A percentile compares a stretch with the other conserved stretches of the same genome.
Conservation (phyloP, 2,888 invertebrate species). For the Hyppa rectilinea region DNA sequence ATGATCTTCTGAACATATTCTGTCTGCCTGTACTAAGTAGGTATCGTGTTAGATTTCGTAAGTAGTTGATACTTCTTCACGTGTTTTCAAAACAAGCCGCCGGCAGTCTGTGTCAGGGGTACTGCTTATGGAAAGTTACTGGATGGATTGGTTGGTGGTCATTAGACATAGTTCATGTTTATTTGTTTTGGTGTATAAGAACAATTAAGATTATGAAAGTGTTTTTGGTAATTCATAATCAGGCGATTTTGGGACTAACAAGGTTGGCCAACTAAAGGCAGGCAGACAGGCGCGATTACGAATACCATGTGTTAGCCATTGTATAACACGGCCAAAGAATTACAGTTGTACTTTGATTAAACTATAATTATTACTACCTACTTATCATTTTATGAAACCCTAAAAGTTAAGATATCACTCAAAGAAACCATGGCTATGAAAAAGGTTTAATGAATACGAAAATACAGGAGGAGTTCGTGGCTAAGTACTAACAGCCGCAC, state of each 20-base stretch:
- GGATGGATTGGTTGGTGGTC: not conserved
- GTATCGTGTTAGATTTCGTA: constrained; percentile 5
- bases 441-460: too few species aligned
- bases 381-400: not conserved
- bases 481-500: too few species aligned
- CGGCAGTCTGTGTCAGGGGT: not conserved
- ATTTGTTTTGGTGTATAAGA: not conserved
- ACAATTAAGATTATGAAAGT: too few species aligned
- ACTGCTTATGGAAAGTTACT: constrained; percentile 5
- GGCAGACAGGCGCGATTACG: too few species aligned
- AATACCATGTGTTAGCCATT: too few species aligned
- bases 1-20: not conserved
- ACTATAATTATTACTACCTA: not conserved
- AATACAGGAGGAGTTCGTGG: too few species aligned
- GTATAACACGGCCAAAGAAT: not conserved
- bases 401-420: not conserved
- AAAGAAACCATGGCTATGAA: not conserved
- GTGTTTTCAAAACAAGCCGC: constrained; percentile 18
- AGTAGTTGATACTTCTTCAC: not conserved
- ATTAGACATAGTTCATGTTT: not conserved
- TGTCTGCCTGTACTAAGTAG: not conserved
- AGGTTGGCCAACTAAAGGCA: not conserved
- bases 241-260: not conserved
- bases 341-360: not conserved
- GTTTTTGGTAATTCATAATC: not conserved